Base-by-base conservation (phyloP, 92 coral and sea anemone species). In the Phenganax stokvisi region DNA sequence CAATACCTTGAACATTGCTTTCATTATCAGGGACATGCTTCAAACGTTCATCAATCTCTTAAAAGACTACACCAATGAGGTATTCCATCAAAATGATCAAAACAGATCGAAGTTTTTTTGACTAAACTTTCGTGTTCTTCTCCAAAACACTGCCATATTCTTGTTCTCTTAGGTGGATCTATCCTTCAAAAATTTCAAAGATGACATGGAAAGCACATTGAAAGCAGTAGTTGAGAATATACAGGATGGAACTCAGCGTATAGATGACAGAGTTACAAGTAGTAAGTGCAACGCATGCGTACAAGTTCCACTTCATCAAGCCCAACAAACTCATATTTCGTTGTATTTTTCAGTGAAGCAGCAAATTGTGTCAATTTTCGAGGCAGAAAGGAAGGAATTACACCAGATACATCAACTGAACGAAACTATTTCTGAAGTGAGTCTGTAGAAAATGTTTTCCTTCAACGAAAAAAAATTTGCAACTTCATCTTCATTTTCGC, bases 51-150 rank as follows among this genome's bases (percentile, higher is more conserved):
- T 93, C 51, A 89, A 89, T 53, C 90, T 93, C 54, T 87, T 93
- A 8, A 93, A 93, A 71, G 98, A 93, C 80, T 93, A 93, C 77
- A 92, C 90, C 17, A 91, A 91, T 68, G 98, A 93, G 96, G 98
- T 93, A 76, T 37, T 37, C 47, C 47, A 37, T 37, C 47, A 37
- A 37, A 37, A 37, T 37, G 47, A 37, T 37, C 47, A 37, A 37
- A 37, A 37, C 5, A 37, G 47, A 37, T 37, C 47, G 5, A 68
- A 85, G 44, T 74, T 12, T 74, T 12, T 30, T 27, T 17, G 30
- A 17, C 1, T 1, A 59, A 13, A 59, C 2, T 59, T 59, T 13
- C 7, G 27, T 13, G 27, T 1, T 59, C 3, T 59, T 13, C n/a
- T 13, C 65, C 16, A 59, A 59, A 1, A 59, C n/a, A 59, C 27